These are phyloP conservation scores for Tetrao urogallus DNA, from an alignment of 2,113 vertebrate species.

Conservation along the genomic window DNA sequence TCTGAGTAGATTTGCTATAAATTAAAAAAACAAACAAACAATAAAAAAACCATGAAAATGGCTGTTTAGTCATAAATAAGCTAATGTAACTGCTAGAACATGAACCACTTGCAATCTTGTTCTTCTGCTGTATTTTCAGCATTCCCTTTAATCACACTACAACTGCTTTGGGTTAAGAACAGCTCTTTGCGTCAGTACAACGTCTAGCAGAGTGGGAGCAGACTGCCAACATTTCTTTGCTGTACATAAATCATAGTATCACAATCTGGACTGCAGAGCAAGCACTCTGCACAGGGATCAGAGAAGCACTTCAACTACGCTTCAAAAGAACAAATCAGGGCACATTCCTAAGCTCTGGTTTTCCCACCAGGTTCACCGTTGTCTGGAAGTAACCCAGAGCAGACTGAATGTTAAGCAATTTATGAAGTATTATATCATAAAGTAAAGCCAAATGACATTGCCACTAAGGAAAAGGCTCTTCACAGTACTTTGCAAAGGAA, in stretches of 20 bases:
- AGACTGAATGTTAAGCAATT: background rate
- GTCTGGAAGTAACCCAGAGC: background rate
- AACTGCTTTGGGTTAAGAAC: background rate
- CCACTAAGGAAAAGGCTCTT: background rate
- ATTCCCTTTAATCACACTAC: background rate
- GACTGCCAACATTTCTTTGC: background rate
- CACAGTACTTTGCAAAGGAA: background rate
- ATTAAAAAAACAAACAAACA: background rate
- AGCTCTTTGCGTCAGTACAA: background rate
- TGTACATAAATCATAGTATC: background rate
- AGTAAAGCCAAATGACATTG: background rate
- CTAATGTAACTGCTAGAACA: background rate
- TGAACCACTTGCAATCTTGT: background rate
- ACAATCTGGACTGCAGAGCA: background rate
- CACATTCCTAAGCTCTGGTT: background rate
- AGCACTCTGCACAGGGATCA: background rate
- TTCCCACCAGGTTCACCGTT: background rate
- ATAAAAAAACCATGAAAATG: background rate
- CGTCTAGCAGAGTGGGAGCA: background rate
- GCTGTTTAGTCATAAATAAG: background rate
- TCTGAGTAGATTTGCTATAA: background rate
- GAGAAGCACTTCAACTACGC: background rate
- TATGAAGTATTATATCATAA: background rate
- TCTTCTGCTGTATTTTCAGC: background rate
- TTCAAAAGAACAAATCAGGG: background rate